These are phyloP conservation scores for Meliscaeva auricollis DNA, from an alignment of 2,888 invertebrate genomes.

Conservation along the genomic window DNA sequence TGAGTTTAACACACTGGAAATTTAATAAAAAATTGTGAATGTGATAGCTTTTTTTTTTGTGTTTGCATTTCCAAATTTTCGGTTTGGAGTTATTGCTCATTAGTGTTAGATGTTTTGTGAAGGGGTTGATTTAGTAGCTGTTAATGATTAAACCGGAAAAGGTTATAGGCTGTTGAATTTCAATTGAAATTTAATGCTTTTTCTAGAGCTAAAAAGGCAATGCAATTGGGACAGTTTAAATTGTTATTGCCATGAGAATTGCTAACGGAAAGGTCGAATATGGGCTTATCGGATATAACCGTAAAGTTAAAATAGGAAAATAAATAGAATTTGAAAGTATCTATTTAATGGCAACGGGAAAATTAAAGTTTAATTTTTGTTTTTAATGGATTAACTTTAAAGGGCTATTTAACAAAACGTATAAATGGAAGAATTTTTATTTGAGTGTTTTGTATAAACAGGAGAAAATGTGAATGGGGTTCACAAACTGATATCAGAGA, in stretches of 20 bases:
- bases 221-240: slow-evolving; percentile 11
- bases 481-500: too few relatives aligned
- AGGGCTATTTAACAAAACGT: background rate
- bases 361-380: background rate
- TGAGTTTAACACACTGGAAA: slow-evolving; percentile 55
- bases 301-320: background rate
- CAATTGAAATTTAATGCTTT: slow-evolving; percentile 47
- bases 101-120: slow-evolving; percentile 55
- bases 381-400: slow-evolving; percentile 7
- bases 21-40: slow-evolving; percentile 36
- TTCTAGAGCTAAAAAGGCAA: slow-evolving; percentile 6
- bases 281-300: background rate
- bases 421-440: too few relatives aligned
- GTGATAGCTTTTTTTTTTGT: background rate
- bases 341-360: background rate
- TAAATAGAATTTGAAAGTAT: slow-evolving; percentile 4
- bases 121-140: slow-evolving; percentile 58
- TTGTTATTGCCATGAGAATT: background rate
- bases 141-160: slow-evolving; percentile 46
- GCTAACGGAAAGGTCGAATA: background rate
- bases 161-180: slow-evolving; percentile 41
- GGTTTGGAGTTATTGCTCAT: slow-evolving; percentile 28
- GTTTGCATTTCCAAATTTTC: background rate
- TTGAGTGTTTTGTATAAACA: too few relatives aligned
- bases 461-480: too few relatives aligned